phyloP scores from a whole-genome alignment of 2,888 invertebrate genomes.

The Dysmachus trigonus region DNA sequence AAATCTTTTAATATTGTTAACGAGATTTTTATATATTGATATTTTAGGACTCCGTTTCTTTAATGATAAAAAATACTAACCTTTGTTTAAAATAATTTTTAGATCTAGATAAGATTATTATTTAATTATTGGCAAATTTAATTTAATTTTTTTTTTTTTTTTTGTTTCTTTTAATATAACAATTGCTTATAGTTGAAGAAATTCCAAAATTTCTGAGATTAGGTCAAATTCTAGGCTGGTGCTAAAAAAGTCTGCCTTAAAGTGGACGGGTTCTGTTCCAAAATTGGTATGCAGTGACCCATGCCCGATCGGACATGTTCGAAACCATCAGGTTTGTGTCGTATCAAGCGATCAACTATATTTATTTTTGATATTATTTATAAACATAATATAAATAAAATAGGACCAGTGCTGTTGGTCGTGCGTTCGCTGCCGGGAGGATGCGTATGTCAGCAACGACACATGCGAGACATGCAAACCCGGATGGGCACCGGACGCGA shows the following conservation, averaged over 20 bases:
- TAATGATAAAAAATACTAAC: too few relatives aligned
- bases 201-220: neutral
- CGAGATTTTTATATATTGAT: too few relatives aligned
- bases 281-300: conserved; percentile 72
- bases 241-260: conserved; percentile 64
- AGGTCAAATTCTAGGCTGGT: conserved; percentile 59
- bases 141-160: too few relatives aligned
- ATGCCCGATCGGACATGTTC: conserved; percentile 70
- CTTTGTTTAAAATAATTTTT: too few relatives aligned
- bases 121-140: too few relatives aligned
- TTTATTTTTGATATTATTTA: neutral
- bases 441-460: conserved; percentile 70
- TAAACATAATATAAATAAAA: neutral
- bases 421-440: conserved; percentile 73
- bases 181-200: neutral
- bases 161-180: too few relatives aligned
- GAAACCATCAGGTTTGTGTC: conserved; percentile 66
- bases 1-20: too few relatives aligned
- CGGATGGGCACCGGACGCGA: conserved; percentile 67
- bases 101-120: too few relatives aligned
- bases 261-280: conserved; percentile 65
- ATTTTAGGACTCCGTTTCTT: too few relatives aligned
- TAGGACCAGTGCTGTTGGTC: conserved; percentile 76
- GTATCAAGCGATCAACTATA: neutral
- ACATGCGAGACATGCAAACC: conserved; percentile 69